Percentiles rank a stretch among this genome's conserved stretches.
Evolutionary conservation across 2,888 invertebrate genomes (phyloP).

Genomic region (Cheilosia variabilis): DNA sequence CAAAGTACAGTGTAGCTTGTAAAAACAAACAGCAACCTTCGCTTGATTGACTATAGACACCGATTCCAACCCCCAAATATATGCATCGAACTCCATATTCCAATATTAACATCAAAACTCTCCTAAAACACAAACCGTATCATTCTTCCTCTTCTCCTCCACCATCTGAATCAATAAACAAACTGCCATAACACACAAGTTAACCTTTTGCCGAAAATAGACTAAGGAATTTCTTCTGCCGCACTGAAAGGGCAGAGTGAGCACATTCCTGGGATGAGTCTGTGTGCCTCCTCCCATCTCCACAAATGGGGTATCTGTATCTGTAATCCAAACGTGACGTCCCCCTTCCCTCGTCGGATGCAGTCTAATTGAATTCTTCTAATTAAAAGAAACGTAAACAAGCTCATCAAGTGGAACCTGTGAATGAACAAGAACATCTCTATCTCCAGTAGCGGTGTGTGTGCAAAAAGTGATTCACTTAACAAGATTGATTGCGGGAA

Average conservation of each 20-base stretch:
- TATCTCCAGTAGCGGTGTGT: not conserved
- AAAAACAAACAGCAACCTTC: too few relatives aligned
- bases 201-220: conserved; percentile 19
- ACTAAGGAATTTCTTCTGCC: conserved; percentile 1
- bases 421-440: conserved; percentile 37
- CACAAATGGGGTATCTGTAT: not conserved
- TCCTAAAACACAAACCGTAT: not conserved
- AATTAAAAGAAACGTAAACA: conserved; percentile 46
- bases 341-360: conserved; percentile 15
- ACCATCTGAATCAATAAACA: conserved; percentile 4
- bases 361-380: conserved; percentile 48
- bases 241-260: not conserved
- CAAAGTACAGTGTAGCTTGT: too few relatives aligned
- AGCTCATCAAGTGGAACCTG: conserved; percentile 38
- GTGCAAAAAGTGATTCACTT: conserved; percentile 29
- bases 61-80: too few relatives aligned
- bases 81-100: not conserved
- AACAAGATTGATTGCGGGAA: not conserved
- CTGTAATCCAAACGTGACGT: not conserved
- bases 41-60: too few relatives aligned
- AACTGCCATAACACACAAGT: not conserved
- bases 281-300: not conserved
- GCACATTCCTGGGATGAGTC: not conserved
- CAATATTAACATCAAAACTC: not conserved
- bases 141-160: not conserved